phyloP scores from a whole-genome alignment of 2,113 vertebrate genomes.

The Rallus limicola region DNA sequence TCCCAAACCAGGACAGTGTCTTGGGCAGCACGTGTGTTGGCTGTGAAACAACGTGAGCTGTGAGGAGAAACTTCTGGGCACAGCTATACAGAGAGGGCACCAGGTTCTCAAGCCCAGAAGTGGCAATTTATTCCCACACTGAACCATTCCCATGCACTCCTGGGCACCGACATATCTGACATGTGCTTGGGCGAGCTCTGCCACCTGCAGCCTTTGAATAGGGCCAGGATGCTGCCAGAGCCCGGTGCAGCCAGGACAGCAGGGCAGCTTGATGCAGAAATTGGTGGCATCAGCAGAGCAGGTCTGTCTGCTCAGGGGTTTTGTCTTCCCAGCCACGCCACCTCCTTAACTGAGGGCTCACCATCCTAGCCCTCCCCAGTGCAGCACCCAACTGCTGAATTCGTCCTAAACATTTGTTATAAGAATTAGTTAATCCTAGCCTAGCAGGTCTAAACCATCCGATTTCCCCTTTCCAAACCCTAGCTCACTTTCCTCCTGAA shows the following conservation, averaged over 20 bases:
- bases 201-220: rapidly evolving
- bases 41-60: neutral
- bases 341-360: neutral
- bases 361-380: neutral
- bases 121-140: neutral
- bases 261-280: neutral
- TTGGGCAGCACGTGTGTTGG: neutral
- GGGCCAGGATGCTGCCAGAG: neutral
- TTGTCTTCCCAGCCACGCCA: neutral
- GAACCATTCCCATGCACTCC: neutral
- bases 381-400: neutral
- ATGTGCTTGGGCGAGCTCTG: neutral
- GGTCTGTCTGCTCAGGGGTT: neutral
- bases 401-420: neutral
- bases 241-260: neutral
- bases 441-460: neutral
- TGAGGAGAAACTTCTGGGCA: neutral
- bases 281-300: neutral
- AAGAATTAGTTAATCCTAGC: neutral
- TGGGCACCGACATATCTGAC: neutral
- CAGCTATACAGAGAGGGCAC: neutral
- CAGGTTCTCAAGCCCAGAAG: neutral
- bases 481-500: neutral
- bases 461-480: neutral
- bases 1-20: neutral